Base-by-base conservation (phyloP, 2,888 invertebrate species). In the Pheosia tremula region DNA sequence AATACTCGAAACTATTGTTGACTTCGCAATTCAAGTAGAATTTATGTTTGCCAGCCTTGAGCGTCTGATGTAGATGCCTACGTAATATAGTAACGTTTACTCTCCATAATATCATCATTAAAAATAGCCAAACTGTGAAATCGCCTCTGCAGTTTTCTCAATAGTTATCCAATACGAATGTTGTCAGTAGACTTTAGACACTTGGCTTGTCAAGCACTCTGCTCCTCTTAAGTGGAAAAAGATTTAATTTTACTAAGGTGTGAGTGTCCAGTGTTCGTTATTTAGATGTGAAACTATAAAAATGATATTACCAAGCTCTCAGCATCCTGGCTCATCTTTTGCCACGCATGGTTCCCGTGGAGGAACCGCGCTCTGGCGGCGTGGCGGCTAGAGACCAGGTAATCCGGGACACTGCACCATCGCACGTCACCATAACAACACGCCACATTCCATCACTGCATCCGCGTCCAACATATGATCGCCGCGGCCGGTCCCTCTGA, bases 281-380 rank as follows among this genome's bases (percentile, higher is more conserved):
- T 53, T 64, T 56, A 45, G 56, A 63, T 61, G 69, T 72, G 69
- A 62, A 65, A 82, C 80, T 81, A 82, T 79, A 78, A 83, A 88
- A 91, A 77, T 91, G 87, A 93, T 91, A 93, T 93, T 94, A 95
- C 95, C 95, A 96, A 95, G 94, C 95, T 95, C 94, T 95, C 95
- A 83, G 95, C 95, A 95, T 95, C 95, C 88, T 94, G 91, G 94
- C 94, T 96, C 95, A 96, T 96, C 95, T 95, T 95, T 95, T 95
- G 93, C 94, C 95, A 92, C 95, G 91, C 95, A 95, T 96, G 94
- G 93, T 95, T 91, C 88, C 81, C 86, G 86, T 80, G 72, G 81
- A 84, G 80, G 83, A 87, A 81, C 87, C 86, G 90, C 91, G 88
- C 89, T 86, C 79, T 74, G 85, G 81, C 84, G 87, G 87, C 83